These are phyloP conservation scores for Caerostris darwini DNA, from an alignment of 1,140 invertebrate species.

Conservation along the genomic window DNA sequence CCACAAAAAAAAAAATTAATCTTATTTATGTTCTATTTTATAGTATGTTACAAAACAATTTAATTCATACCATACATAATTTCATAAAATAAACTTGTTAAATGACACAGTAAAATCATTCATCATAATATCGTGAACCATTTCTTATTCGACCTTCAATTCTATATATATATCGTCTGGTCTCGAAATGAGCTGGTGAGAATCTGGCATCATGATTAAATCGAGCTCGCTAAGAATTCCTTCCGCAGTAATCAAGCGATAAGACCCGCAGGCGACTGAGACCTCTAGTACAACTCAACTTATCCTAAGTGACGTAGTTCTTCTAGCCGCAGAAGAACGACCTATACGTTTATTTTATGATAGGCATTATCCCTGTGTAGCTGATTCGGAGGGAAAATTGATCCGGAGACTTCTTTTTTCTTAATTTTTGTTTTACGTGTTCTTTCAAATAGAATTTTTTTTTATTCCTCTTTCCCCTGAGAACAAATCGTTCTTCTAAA, in stretches of 20 bases:
- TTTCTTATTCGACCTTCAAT: too few relatives aligned
- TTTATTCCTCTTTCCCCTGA: neutral
- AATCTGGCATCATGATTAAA: neutral
- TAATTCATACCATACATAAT: too few relatives aligned
- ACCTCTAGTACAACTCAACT: neutral
- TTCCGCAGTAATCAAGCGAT: neutral
- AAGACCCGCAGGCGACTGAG: neutral
- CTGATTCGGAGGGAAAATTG: neutral
- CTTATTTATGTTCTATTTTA: too few relatives aligned
- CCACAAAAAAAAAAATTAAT: too few relatives aligned
- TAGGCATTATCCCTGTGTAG: neutral
- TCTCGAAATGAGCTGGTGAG: neutral
- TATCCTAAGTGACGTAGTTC: neutral
- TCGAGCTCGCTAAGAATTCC: neutral
- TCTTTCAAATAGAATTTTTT: neutral
- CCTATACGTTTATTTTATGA: neutral
- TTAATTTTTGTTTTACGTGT: neutral
- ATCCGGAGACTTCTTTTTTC: neutral
- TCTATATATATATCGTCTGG: too few relatives aligned
- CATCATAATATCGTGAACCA: too few relatives aligned
- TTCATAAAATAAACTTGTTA: too few relatives aligned
- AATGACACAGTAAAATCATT: too few relatives aligned
- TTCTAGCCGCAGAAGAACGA: neutral
- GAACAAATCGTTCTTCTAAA: neutral
- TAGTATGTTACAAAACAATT: too few relatives aligned